Evolutionary conservation across 2,113 vertebrate species (phyloP).

Genomic region (Rhabdomys dilectus): DNA sequence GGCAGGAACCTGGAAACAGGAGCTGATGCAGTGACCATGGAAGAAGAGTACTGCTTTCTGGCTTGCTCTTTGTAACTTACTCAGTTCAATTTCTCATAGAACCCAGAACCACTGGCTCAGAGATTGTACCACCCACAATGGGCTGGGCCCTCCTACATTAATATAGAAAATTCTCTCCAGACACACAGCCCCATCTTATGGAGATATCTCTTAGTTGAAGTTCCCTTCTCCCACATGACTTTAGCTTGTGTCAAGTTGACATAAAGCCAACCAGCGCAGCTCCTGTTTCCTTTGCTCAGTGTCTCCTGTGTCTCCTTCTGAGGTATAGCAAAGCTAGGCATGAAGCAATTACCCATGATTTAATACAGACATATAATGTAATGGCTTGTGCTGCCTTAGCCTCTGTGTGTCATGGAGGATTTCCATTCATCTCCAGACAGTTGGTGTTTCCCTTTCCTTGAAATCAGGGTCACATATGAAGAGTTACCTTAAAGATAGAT

Average conservation of each 20-base stretch:
- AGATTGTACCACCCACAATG: not conserved
- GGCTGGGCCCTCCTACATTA: not conserved
- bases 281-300: not conserved
- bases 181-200: not conserved
- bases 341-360: not conserved
- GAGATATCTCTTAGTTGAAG: not conserved
- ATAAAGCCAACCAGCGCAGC: not conserved
- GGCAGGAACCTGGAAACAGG: not conserved
- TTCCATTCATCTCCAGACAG: not conserved
- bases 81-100: not conserved
- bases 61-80: not conserved
- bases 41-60: not conserved
- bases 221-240: not conserved
- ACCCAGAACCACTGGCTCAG: not conserved
- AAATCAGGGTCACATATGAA: not conserved
- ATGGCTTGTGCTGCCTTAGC: not conserved
- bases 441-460: not conserved
- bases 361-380: not conserved
- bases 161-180: not conserved
- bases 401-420: not conserved
- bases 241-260: not conserved
- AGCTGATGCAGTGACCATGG: not conserved
- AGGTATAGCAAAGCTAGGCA: not conserved
- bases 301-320: not conserved
- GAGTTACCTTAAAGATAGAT: not conserved